phyloP scores from a whole-genome alignment of 2,113 vertebrate genomes.

The Pipa parva region DNA sequence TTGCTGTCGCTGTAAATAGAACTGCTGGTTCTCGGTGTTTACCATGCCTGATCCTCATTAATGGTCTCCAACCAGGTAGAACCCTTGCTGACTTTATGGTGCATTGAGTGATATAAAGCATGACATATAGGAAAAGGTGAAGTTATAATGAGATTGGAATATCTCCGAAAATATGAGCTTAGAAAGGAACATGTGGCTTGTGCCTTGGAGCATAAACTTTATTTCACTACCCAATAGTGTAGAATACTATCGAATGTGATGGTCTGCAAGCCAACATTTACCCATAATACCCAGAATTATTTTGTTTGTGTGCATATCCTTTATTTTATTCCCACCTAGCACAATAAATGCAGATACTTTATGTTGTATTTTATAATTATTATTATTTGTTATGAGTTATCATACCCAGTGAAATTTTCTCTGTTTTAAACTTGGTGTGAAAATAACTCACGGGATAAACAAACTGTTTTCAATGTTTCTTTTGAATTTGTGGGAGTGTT shows the following conservation, averaged over 20 bases:
- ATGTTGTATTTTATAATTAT: too few species aligned
- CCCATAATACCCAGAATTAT: too few species aligned
- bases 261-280: too few species aligned
- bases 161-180: constrained; percentile 2
- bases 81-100: constrained; percentile 5
- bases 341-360: not conserved
- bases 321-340: not conserved
- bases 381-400: too few species aligned
- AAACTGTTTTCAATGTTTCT: too few species aligned
- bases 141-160: constrained; percentile 10
- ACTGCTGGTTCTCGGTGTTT: not conserved
- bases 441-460: too few species aligned
- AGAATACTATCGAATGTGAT: too few species aligned
- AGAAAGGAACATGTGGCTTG: not conserved
- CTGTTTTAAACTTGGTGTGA: too few species aligned
- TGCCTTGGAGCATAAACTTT: constrained; percentile 10
- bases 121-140: constrained; percentile 17
- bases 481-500: too few species aligned
- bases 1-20: not conserved
- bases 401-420: too few species aligned
- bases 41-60: constrained; percentile 2
- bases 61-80: not conserved
- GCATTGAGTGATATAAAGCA: constrained; percentile 7
- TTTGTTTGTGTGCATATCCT: not conserved
- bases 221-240: not conserved